Conservation (phyloP, 2,113 vertebrate species). For the Pelmatolapia mariae region DNA sequence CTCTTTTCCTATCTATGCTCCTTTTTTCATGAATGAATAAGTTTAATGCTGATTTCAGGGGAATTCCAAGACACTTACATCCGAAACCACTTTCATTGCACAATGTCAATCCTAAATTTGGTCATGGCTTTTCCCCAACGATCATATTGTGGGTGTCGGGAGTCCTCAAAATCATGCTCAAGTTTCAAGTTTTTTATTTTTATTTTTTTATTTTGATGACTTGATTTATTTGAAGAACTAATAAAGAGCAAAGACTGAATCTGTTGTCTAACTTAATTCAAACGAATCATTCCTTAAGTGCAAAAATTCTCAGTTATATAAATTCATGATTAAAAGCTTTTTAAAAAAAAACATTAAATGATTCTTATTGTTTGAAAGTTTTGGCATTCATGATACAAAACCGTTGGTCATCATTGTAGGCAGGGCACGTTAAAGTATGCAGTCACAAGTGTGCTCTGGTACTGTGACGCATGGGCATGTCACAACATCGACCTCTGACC, state of each 20-base stretch:
- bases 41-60: background rate
- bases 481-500: background rate
- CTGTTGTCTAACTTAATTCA: background rate
- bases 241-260: background rate
- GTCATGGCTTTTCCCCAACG: background rate
- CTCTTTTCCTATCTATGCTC: background rate
- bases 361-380: background rate
- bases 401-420: background rate
- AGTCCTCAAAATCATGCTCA: background rate
- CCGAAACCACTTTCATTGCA: background rate
- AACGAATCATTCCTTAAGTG: background rate
- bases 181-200: background rate
- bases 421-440: background rate
- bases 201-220: background rate
- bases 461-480: background rate
- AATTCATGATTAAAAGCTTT: background rate
- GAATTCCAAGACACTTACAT: background rate
- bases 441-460: background rate
- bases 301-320: background rate
- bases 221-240: background rate
- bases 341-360: background rate
- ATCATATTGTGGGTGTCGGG: background rate
- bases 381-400: background rate
- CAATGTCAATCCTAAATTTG: background rate
- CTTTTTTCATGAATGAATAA: background rate